Evolutionary conservation across 2,888 invertebrate species (phyloP).

Genomic region (Rhimphoctona megacephalus): DNA sequence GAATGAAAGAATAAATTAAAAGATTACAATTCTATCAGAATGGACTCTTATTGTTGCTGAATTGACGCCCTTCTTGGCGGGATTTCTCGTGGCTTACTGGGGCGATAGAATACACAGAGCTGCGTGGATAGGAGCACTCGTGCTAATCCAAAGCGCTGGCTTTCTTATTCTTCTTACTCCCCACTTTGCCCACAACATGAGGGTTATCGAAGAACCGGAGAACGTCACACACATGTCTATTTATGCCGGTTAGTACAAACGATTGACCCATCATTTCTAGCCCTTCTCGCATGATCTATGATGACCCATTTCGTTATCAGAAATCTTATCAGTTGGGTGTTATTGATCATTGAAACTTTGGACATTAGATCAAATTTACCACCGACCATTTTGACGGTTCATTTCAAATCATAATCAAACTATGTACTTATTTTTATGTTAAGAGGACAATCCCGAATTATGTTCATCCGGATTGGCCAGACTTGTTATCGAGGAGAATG

Average conservation of each 20-base stretch:
- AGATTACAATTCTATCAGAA: conserved; percentile 82
- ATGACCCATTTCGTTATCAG: conserved; percentile 54
- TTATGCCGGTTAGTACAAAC: conserved; percentile 77
- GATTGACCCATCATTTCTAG: not conserved
- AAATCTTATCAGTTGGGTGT: conserved; percentile 43
- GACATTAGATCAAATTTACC: conserved; percentile 2
- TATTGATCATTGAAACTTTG: conserved; percentile 40
- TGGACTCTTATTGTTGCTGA: conserved; percentile 87
- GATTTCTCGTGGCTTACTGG: conserved; percentile 86
- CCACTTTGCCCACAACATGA: conserved; percentile 84
- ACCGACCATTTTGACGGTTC: not conserved
- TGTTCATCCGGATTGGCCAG: conserved; percentile 72
- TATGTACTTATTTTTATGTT: not conserved
- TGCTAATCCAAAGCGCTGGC: conserved; percentile 86
- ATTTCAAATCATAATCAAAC: conserved; percentile 35
- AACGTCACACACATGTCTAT: conserved; percentile 75
- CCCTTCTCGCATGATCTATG: not conserved
- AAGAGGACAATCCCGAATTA: conserved; percentile 78
- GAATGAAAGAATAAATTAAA: not conserved
- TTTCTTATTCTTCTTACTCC: conserved; percentile 86
- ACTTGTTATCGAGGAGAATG: conserved; percentile 72
- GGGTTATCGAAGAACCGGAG: conserved; percentile 74
- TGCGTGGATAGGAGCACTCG: conserved; percentile 87
- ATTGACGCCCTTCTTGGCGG: conserved; percentile 86
- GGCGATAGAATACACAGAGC: conserved; percentile 87